Conservation (phyloP, 2,797 vertebrate genomes). For the Cuniculus paca region DNA sequence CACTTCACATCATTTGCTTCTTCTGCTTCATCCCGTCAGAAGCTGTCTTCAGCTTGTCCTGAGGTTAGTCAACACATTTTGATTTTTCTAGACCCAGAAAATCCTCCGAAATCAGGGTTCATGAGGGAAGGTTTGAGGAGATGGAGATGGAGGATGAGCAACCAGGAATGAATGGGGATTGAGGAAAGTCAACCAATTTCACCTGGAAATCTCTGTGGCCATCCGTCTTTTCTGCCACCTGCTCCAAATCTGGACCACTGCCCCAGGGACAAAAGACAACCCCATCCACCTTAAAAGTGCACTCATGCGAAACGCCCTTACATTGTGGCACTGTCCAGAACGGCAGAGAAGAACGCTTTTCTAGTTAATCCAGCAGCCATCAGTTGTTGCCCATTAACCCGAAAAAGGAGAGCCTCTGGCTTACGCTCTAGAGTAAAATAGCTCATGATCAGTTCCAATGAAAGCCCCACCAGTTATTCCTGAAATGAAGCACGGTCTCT, state of each 20-base stretch:
- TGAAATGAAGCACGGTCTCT: not conserved
- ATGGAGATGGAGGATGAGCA: not conserved
- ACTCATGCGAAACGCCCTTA: slow-evolving; percentile 31
- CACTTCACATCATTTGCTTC: not conserved
- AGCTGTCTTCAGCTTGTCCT: not conserved
- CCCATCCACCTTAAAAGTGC: slow-evolving; percentile 57
- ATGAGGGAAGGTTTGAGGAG: not conserved
- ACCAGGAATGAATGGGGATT: slow-evolving; percentile 26
- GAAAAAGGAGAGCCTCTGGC: slow-evolving; percentile 58
- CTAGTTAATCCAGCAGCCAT: slow-evolving; percentile 48
- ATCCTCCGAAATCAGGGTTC: slow-evolving; percentile 48
- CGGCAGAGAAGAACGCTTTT: slow-evolving; percentile 48
- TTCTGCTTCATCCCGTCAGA: not conserved
- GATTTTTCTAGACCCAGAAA: slow-evolving; percentile 41
- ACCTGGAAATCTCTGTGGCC: slow-evolving; percentile 55
- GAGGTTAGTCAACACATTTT: not conserved
- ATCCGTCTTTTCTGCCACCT: slow-evolving; percentile 58
- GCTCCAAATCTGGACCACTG: slow-evolving; percentile 66
- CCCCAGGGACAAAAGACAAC: slow-evolving; percentile 51
- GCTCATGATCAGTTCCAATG: slow-evolving; percentile 15
- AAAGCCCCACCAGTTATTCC: not conserved
- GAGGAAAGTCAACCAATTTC: slow-evolving; percentile 43
- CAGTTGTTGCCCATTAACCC: slow-evolving; percentile 48
- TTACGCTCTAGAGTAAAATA: slow-evolving; percentile 55
- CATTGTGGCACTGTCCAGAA: slow-evolving; percentile 26